phyloP scores from a whole-genome alignment of 2,113 vertebrate genomes.

The Rhinolophus ferrumequinum region DNA sequence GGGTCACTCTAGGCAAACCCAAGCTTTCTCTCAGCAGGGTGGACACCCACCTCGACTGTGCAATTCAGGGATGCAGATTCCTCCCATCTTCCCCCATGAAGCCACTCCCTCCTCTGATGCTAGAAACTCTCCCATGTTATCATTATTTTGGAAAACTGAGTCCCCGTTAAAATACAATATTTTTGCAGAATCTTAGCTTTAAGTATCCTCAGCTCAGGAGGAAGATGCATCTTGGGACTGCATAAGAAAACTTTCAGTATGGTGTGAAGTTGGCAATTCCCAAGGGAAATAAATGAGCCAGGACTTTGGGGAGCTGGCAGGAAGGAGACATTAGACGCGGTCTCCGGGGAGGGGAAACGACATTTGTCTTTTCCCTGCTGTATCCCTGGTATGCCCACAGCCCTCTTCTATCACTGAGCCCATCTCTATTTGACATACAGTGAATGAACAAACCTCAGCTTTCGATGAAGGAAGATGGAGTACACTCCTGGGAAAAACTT shows the following conservation, averaged over 20 bases:
- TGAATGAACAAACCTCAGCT: background rate
- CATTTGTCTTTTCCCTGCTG: background rate
- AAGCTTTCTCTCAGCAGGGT: background rate
- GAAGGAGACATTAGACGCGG: background rate
- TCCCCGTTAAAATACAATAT: background rate
- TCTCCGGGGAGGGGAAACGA: background rate
- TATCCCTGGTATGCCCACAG: background rate
- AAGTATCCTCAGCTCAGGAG: background rate
- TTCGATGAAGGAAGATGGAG: background rate
- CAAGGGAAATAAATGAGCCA: conserved; percentile 34
- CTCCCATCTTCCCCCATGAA: background rate
- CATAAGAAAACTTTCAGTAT: background rate
- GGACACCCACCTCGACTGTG: background rate
- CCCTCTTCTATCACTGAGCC: background rate
- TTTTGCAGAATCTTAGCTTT: background rate
- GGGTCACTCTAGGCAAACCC: background rate
- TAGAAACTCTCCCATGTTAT: background rate
- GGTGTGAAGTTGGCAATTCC: background rate
- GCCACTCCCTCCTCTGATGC: background rate
- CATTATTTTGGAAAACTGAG: background rate
- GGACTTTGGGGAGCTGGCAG: background rate
- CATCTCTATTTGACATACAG: background rate
- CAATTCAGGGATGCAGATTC: background rate
- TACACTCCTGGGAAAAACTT: background rate
- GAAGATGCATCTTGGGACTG: background rate